Evolutionary conservation across 2,888 invertebrate genomes (phyloP), one percentile per base, ranked within the genome.

Genomic region (Microctonus aethiopoides): DNA sequence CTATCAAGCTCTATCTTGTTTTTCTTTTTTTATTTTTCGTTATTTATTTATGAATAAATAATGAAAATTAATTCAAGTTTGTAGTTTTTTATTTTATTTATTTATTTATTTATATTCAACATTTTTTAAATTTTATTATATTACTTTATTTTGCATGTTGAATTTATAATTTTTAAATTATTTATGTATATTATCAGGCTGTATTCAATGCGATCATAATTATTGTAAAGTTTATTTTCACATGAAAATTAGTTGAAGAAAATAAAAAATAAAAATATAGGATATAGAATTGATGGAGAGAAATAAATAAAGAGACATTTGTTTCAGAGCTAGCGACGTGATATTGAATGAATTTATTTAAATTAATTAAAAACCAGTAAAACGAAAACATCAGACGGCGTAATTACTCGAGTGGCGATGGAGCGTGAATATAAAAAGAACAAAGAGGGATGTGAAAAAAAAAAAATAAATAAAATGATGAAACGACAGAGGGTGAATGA

Each of bases 361-460:
- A 81, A 81, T 81, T 81, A 79, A 81, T 81, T 81, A 78, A 79
- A 79, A 78, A 72, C 70, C 74, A 68, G 77, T 74, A 74, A 78
- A 80, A 79, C 76, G 77, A 70, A 72, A 78, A 75, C 75, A 76
- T 76, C 74, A 75, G 77, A 76, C 78, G 77, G 76, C 78, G 77
- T 81, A 81, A 81, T 81, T 81, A 79, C 76, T 74, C 75, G 68
- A 68, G 68, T 59, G 20, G n/a, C n/a, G 67, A 46, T 67, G 71
- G 51, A 68, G 72, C 26, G 61, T 2, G 26, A 24, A n/a, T n/a
- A 5, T 71, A 0, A 16, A 20, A 46, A 16, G 4, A 46, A 46
- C n/a, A 41, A n/a, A 46, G 41, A 36, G 13, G 13, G 41, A 3
- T 11, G 13, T 2, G 26, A 29, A 11, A 54, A 26, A n/a, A 13